Conservation (phyloP, 2,888 invertebrate species). For the Nephrotoma appendiculata region DNA sequence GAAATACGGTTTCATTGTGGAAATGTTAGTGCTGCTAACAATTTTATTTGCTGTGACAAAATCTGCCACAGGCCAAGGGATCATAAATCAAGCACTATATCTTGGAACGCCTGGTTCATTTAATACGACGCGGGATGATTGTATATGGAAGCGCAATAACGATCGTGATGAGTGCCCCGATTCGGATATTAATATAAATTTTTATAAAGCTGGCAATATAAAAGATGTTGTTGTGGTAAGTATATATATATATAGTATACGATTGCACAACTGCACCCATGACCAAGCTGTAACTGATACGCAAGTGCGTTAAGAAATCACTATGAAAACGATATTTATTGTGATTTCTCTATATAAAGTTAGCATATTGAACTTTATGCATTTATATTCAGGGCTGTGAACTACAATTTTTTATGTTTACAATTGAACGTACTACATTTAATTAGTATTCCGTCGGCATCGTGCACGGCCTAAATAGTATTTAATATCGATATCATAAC, state of each 20-base stretch:
- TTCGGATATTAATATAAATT: slow-evolving; percentile 46
- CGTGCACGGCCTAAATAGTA: background rate
- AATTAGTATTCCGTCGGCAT: background rate
- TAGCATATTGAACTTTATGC: background rate
- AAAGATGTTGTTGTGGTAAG: slow-evolving; percentile 7
- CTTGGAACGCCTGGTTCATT: slow-evolving; percentile 42
- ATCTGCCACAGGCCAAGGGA: slow-evolving; percentile 14
- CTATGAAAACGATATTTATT: too few relatives aligned
- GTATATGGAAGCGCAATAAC: slow-evolving; percentile 49
- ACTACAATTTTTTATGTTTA: background rate
- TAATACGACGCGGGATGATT: slow-evolving; percentile 50
- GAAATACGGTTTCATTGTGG: background rate
- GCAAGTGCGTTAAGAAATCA: too few relatives aligned
- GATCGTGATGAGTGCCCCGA: slow-evolving; percentile 58
- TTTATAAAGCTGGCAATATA: slow-evolving; percentile 20
- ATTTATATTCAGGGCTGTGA: background rate
- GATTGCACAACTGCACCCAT: too few relatives aligned
- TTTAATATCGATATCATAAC: background rate
- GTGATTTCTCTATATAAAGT: background rate
- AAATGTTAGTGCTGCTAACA: background rate
- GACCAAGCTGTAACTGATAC: too few relatives aligned
- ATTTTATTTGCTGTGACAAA: slow-evolving; percentile 1
- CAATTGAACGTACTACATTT: background rate
- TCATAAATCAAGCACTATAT: slow-evolving; percentile 37
- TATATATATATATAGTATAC: too few relatives aligned